phyloP scores from a whole-genome alignment of 2,888 invertebrate species.

The Caenorhabditis sulstoni region DNA sequence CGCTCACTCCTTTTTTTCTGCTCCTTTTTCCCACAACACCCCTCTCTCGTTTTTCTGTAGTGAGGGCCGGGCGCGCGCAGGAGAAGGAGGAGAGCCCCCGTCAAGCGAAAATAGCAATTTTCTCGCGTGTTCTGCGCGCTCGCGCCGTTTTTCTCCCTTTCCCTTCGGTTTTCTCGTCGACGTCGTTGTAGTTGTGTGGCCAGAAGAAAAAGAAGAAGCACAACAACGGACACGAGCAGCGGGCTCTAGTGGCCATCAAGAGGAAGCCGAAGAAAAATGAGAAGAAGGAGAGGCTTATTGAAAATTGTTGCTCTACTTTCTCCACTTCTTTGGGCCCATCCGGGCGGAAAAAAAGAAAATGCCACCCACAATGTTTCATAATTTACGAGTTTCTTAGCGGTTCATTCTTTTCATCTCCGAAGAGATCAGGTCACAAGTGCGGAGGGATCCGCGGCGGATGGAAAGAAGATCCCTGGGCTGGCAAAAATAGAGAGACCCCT shows the following conservation, averaged over 20 bases:
- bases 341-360: conserved; percentile 1
- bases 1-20: neutral
- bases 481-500: conserved; percentile 4
- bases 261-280: neutral
- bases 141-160: neutral
- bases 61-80: neutral
- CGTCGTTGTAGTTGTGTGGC: conserved; percentile 10
- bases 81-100: neutral
- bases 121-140: conserved; percentile 25
- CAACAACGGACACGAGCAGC: neutral
- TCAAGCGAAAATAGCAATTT: conserved; percentile 48
- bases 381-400: conserved; percentile 6
- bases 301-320: neutral
- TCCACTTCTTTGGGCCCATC: neutral
- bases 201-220: conserved; percentile 6
- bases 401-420: no score
- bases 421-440: neutral
- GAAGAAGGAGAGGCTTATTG: conserved; percentile 7
- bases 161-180: neutral
- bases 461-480: neutral
- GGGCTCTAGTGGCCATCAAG: neutral
- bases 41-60: neutral
- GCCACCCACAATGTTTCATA: neutral
- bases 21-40: no score
- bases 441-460: neutral